These are phyloP conservation scores for Euphonia xanthogaster DNA, from an alignment of 2,797 vertebrate genomes.

Conservation along the genomic window DNA sequence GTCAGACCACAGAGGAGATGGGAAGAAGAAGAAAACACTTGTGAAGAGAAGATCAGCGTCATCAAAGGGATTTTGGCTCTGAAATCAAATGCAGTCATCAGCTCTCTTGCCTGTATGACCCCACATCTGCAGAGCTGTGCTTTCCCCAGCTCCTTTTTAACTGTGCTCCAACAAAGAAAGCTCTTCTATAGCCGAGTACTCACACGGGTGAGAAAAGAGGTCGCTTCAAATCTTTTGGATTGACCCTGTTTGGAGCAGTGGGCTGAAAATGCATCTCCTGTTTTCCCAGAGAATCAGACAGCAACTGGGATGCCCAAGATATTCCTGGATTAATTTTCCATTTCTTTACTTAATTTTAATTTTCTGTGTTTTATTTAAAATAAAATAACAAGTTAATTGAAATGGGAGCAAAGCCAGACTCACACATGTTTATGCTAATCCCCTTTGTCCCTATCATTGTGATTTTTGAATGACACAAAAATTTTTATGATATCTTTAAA, in stretches of 20 bases:
- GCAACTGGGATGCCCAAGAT: neutral
- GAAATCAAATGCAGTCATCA: neutral
- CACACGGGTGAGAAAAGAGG: accelerated
- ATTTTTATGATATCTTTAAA: neutral
- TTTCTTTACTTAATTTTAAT: neutral
- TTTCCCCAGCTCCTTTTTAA: neutral
- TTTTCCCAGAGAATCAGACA: neutral
- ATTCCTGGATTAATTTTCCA: neutral
- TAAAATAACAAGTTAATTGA: neutral
- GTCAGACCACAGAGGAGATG: neutral
- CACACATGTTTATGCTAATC: accelerated
- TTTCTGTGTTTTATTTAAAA: neutral
- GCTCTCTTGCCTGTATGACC: neutral
- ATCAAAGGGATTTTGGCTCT: neutral
- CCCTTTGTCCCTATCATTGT: accelerated
- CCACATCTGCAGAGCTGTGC: neutral
- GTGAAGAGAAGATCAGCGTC: neutral
- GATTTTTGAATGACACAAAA: neutral
- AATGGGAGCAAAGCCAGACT: neutral
- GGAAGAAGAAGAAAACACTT: neutral
- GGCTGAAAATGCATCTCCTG: neutral
- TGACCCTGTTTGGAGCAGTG: neutral
- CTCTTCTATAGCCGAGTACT: neutral
- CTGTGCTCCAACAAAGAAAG: neutral
- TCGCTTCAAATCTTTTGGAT: neutral